Evolutionary conservation across 2,113 vertebrate genomes (phyloP).

Genomic region (Rhabdornis inornatus): DNA sequence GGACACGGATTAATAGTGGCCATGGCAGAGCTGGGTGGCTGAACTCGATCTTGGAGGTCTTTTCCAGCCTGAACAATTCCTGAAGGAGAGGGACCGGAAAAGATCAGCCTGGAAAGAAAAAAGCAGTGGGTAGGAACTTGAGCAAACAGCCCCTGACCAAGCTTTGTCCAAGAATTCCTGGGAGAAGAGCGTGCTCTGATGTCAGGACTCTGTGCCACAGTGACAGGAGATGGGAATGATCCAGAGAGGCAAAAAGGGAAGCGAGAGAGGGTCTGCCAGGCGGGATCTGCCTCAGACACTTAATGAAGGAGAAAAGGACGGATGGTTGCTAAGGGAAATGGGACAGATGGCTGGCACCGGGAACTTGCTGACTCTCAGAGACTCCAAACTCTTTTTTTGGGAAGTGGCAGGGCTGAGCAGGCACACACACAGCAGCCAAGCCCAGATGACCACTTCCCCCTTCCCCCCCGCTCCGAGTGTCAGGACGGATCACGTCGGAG

Average conservation of each 20-base stretch:
- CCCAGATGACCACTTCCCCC: not conserved
- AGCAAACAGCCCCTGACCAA: not conserved
- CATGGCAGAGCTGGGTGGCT: not conserved
- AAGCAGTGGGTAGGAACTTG: not conserved
- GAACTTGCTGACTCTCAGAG: conserved; percentile 30
- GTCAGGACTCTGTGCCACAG: not conserved
- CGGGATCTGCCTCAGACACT: not conserved
- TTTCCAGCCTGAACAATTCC: not conserved
- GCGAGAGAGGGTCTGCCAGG: not conserved
- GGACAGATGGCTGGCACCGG: conserved; percentile 45
- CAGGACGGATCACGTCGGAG: not conserved
- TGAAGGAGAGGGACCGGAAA: not conserved
- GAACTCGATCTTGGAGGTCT: not conserved
- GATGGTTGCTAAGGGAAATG: conserved; percentile 38
- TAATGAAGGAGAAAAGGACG: conserved; percentile 27
- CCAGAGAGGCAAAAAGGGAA: not conserved
- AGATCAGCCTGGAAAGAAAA: not conserved
- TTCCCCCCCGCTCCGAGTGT: fast-evolving
- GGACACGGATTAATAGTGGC: not conserved
- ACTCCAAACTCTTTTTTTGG: not conserved
- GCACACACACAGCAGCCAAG: not conserved
- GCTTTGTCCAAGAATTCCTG: not conserved
- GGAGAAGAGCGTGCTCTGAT: not conserved
- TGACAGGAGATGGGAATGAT: not conserved
- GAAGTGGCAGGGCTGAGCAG: not conserved